A percentile compares a stretch with the other conserved stretches of the same genome.
Evolutionary conservation across 2,113 vertebrate species (phyloP).

Genomic region (Todiramphus chloris): DNA sequence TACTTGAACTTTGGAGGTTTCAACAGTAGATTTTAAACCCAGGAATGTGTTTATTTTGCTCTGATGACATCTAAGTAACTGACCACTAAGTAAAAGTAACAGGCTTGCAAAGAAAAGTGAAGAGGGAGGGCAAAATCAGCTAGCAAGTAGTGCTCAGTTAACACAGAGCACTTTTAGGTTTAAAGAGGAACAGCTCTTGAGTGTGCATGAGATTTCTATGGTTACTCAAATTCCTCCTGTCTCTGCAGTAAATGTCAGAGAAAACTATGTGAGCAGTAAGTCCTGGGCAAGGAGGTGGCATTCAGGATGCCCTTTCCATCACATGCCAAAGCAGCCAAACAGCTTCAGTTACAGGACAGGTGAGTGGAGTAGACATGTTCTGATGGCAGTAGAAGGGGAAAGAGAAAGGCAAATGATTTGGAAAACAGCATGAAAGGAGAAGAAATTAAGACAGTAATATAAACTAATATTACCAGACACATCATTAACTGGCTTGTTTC

Average conservation of each 20-base stretch:
- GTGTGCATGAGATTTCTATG: neutral
- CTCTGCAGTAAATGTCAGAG: constrained; percentile 32
- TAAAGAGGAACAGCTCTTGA: neutral
- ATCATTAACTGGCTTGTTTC: neutral
- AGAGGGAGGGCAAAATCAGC: neutral
- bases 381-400: neutral
- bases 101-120: neutral
- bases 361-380: constrained; percentile 49
- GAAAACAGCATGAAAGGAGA: neutral
- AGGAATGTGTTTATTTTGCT: neutral
- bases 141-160: neutral
- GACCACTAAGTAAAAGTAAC: neutral
- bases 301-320: constrained; percentile 54
- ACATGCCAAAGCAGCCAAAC: constrained; percentile 57
- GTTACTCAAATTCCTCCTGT: constrained; percentile 24
- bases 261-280: neutral
- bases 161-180: neutral
- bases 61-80: neutral
- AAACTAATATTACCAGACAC: neutral
- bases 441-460: neutral
- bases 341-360: constrained; percentile 71
- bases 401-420: neutral
- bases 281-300: neutral
- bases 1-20: neutral
- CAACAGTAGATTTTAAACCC: neutral